Conservation (phyloP, 1,140 invertebrate species). For the Lepidurus apus region DNA sequence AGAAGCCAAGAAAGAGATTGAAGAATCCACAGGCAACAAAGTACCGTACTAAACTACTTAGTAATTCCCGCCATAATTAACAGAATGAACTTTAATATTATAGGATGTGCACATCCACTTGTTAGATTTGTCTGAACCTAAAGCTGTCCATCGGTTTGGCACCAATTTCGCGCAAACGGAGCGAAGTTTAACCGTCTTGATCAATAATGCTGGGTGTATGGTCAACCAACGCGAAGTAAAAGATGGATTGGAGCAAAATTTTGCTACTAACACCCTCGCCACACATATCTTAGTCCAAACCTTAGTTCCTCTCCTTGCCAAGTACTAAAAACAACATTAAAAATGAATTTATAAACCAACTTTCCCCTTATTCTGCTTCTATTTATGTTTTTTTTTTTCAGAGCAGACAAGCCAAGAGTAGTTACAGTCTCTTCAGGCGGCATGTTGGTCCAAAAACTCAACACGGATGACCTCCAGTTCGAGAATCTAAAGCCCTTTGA, state of each 20-base stretch:
- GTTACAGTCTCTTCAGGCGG: conserved; percentile 51
- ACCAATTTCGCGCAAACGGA: conserved; percentile 44
- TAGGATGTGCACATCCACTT: conserved; percentile 48
- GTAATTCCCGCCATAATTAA: background rate
- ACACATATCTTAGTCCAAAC: conserved; percentile 47
- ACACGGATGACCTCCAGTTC: conserved; percentile 48
- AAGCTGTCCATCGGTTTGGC: conserved; percentile 46
- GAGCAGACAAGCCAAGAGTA: conserved; percentile 40
- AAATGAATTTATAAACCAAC: background rate
- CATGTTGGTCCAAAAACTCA: conserved; percentile 50
- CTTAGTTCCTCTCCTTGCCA: conserved; percentile 42
- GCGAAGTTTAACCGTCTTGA: conserved; percentile 46
- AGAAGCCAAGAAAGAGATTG: conserved; percentile 43
- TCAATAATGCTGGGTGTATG: conserved; percentile 54
- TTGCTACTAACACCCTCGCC: conserved; percentile 51
- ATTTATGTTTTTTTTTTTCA: conserved; percentile 37
- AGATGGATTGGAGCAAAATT: conserved; percentile 49
- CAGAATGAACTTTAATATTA: conserved; percentile 35
- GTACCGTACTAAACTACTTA: conserved; percentile 36
- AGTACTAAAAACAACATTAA: conserved; percentile 23
- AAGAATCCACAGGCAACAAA: conserved; percentile 43
- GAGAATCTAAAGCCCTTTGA: conserved; percentile 47
- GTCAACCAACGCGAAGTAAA: conserved; percentile 45
- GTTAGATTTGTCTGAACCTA: conserved; percentile 48
- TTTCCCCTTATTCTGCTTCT: conserved; percentile 1